Evolutionary conservation across 1,140 invertebrate genomes (phyloP).

Genomic region (Heliothis subflexa): DNA sequence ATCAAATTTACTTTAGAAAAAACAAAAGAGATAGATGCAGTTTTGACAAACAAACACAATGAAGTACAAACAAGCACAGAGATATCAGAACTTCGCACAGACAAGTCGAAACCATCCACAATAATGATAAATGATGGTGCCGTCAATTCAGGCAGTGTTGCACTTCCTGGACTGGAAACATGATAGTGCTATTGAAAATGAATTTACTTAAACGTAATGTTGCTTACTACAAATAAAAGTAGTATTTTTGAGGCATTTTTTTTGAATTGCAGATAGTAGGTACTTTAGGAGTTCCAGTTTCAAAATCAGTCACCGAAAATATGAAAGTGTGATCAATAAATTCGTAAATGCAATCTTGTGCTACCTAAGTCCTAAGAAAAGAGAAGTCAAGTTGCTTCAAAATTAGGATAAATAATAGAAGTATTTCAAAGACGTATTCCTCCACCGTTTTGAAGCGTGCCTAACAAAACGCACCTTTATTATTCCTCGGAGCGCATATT

Average conservation of each 20-base stretch:
- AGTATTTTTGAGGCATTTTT: neutral
- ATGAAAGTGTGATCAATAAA: neutral
- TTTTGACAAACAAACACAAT: neutral
- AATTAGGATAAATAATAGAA: too few relatives aligned
- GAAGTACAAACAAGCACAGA: conserved; percentile 20
- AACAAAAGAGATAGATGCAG: neutral
- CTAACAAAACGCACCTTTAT: too few relatives aligned
- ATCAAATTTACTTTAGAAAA: too few relatives aligned
- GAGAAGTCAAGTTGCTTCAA: too few relatives aligned
- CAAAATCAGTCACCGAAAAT: neutral
- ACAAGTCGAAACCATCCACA: conserved; percentile 3
- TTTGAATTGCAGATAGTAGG: too few relatives aligned
- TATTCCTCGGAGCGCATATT: too few relatives aligned
- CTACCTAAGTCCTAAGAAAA: too few relatives aligned
- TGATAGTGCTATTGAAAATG: conserved; percentile 37
- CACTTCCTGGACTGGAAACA: conserved; percentile 43
- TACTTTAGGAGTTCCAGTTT: too few relatives aligned
- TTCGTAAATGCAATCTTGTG: too few relatives aligned
- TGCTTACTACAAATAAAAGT: neutral
- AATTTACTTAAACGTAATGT: conserved; percentile 8
- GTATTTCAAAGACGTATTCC: neutral
- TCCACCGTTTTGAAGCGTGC: neutral
- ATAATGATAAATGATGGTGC: conserved; percentile 39
- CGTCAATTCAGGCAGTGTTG: conserved; percentile 45
- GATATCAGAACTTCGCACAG: conserved; percentile 4